These are phyloP conservation scores for Phocoena sinus DNA, from an alignment of 2,113 vertebrate genomes.

Conservation along the genomic window DNA sequence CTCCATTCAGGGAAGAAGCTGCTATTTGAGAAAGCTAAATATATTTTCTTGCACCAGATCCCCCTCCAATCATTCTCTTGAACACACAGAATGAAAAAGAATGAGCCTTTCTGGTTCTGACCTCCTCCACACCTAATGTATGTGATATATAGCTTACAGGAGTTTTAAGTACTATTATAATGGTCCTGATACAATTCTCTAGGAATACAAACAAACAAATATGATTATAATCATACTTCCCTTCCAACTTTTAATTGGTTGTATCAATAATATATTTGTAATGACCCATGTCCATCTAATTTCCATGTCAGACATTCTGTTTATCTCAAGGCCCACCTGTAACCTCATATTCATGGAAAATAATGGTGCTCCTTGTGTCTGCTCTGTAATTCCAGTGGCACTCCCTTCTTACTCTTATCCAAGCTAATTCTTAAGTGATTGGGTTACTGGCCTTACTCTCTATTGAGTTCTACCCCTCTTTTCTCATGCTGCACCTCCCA, in stretches of 20 bases:
- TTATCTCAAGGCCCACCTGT: neutral
- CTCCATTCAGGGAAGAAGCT: neutral
- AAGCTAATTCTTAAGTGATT: neutral
- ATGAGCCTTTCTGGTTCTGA: neutral
- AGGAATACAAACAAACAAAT: neutral
- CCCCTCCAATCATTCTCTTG: neutral
- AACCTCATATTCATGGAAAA: neutral
- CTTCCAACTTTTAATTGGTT: neutral
- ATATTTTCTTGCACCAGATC: neutral
- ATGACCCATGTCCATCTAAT: neutral
- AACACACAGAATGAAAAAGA: neutral
- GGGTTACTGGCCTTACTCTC: neutral
- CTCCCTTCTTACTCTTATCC: neutral
- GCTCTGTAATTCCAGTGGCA: fast-evolving
- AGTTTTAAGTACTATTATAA: neutral
- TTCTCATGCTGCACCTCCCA: neutral
- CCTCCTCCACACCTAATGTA: neutral
- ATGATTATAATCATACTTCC: neutral
- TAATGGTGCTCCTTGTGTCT: fast-evolving
- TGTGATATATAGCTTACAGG: neutral
- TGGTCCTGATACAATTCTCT: neutral
- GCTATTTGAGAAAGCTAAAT: neutral
- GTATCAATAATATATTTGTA: neutral
- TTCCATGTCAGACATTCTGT: neutral
- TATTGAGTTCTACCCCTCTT: neutral